phyloP scores from a whole-genome alignment of 2,888 invertebrate genomes.

The Agrilus biguttatus region DNA sequence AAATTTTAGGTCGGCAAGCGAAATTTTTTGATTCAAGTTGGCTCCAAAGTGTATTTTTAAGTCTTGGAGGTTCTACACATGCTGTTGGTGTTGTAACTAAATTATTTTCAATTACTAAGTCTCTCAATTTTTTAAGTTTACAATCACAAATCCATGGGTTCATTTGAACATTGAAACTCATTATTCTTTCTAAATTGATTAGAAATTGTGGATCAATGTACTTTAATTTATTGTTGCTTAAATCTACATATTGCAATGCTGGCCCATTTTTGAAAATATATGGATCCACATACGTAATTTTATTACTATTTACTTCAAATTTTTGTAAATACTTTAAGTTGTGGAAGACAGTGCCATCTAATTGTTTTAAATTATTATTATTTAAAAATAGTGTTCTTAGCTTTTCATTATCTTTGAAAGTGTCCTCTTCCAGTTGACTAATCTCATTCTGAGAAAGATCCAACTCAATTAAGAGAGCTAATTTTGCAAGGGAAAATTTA shows the following conservation, averaged over 20 bases:
- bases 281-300: slow-evolving; percentile 50
- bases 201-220: slow-evolving; percentile 48
- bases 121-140: slow-evolving; percentile 60
- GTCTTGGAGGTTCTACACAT: slow-evolving; percentile 53
- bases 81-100: slow-evolving; percentile 61
- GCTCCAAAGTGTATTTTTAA: slow-evolving; percentile 60
- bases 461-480: slow-evolving; percentile 66
- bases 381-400: slow-evolving; percentile 59
- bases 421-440: slow-evolving; percentile 46
- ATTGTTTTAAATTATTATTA: slow-evolving; percentile 55
- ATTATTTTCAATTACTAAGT: slow-evolving; percentile 58
- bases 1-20: slow-evolving; percentile 67
- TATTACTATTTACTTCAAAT: slow-evolving; percentile 64
- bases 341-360: slow-evolving; percentile 35
- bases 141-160: slow-evolving; percentile 89
- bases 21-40: slow-evolving; percentile 57
- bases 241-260: slow-evolving; percentile 48
- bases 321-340: slow-evolving; percentile 59
- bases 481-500: slow-evolving; percentile 57
- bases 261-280: slow-evolving; percentile 54
- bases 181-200: slow-evolving; percentile 47
- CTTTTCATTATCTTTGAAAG: slow-evolving; percentile 56
- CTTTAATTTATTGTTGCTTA: slow-evolving; percentile 62
- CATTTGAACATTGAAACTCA: slow-evolving; percentile 58
- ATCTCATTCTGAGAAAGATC: slow-evolving; percentile 67